Conservation (phyloP, 2,888 invertebrate genomes). For the Parnassius glacialis region DNA sequence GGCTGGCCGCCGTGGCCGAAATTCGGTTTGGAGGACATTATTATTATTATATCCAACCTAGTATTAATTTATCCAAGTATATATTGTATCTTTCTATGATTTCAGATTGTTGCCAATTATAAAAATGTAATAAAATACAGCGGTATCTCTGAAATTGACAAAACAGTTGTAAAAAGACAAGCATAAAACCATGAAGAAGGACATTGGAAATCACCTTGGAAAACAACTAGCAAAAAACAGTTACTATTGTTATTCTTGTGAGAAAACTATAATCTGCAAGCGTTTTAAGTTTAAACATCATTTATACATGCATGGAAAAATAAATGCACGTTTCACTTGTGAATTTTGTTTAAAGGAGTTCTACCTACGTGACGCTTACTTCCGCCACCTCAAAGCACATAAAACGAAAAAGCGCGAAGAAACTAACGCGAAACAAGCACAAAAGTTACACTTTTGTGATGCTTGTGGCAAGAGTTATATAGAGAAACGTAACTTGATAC, state of each 20-base stretch:
- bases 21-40: no score
- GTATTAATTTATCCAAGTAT: no score
- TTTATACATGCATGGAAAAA: not conserved
- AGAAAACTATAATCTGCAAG: conserved; percentile 1
- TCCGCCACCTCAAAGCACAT: not conserved
- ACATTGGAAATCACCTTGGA: not conserved
- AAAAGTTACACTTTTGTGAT: conserved; percentile 5
- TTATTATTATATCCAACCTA: no score
- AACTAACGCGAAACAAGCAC: not conserved
- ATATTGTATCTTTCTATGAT: no score
- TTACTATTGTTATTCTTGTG: not conserved
- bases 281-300: conserved; percentile 1
- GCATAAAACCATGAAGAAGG: not conserved
- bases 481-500: not conserved
- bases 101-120: no score
- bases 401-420: not conserved
- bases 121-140: no score
- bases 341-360: not conserved
- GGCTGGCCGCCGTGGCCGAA: no score
- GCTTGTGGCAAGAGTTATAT: not conserved
- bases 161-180: no score
- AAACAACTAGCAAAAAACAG: not conserved
- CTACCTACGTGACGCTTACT: not conserved
- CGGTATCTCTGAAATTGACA: no score
- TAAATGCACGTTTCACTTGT: not conserved